phyloP scores from a whole-genome alignment of 30 jellyfish, hydroid and myxozoan genomes.

The Aurelia sp. region DNA sequence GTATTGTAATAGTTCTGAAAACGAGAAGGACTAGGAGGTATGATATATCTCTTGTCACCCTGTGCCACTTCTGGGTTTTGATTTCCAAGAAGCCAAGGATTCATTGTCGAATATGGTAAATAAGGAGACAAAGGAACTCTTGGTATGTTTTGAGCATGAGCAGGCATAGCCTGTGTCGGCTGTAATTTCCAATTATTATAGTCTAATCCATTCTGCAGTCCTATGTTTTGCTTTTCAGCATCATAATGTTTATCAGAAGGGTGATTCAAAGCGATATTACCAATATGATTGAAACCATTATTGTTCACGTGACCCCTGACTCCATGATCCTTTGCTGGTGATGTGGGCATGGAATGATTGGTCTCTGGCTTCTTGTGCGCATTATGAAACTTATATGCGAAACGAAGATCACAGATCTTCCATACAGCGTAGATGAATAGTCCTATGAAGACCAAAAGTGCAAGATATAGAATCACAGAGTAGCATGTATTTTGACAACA shows the following conservation, averaged over 20 bases:
- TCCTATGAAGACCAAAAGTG: constrained; percentile 39
- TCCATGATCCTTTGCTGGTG: neutral
- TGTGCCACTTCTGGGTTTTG: constrained; percentile 1
- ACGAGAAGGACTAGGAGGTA: constrained; percentile 70
- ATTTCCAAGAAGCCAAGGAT: neutral
- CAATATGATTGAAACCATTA: neutral
- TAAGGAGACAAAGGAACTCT: neutral
- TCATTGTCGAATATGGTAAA: neutral
- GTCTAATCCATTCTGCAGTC: neutral
- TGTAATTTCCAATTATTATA: neutral
- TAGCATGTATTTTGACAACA: constrained; percentile 67
- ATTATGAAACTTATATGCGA: constrained; percentile 6
- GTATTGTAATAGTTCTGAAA: constrained; percentile 2
- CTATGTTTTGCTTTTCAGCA: neutral
- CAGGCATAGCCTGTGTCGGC: neutral
- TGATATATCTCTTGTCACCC: constrained; percentile 62
- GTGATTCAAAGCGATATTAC: neutral
- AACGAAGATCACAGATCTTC: constrained; percentile 47
- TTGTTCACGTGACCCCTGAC: constrained; percentile 1
- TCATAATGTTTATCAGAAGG: neutral
- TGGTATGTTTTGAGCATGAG: neutral
- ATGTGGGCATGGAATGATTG: neutral
- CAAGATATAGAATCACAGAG: constrained; percentile 31
- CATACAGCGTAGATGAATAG: constrained; percentile 59
- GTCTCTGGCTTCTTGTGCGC: neutral